These are phyloP conservation scores for Zaprionus ghesquierei DNA, from an alignment of 1,140 invertebrate species.

Conservation along the genomic window DNA sequence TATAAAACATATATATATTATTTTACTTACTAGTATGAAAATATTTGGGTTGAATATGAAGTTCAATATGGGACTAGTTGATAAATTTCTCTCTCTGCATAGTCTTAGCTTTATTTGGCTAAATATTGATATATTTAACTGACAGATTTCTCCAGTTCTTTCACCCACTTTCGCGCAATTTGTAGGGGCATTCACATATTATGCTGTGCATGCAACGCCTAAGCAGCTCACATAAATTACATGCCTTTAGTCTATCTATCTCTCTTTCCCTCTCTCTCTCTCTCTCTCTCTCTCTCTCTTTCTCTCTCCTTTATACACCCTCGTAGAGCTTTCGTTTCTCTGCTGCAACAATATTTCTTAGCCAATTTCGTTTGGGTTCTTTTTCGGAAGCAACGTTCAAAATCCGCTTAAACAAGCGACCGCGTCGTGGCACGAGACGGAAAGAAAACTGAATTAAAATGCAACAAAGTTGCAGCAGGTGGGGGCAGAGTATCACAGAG, in stretches of 20 bases:
- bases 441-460: slow-evolving; percentile 52
- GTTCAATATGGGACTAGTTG: too few species aligned
- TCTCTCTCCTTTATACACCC: too few species aligned
- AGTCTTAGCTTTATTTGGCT: too few species aligned
- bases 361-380: slow-evolving; percentile 59
- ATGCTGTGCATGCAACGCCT: slow-evolving; percentile 30
- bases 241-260: slow-evolving; percentile 1
- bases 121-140: background rate
- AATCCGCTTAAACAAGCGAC: slow-evolving; percentile 72
- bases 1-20: too few species aligned
- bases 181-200: slow-evolving; percentile 30
- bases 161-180: background rate
- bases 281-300: background rate
- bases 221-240: slow-evolving; percentile 75
- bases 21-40: too few species aligned
- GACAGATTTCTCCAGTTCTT: background rate
- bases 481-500: background rate
- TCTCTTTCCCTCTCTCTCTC: background rate
- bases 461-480: slow-evolving; percentile 52
- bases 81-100: too few species aligned
- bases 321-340: slow-evolving; percentile 1
- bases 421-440: slow-evolving; percentile 25
- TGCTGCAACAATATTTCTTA: slow-evolving; percentile 51
- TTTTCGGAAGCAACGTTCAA: slow-evolving; percentile 47
- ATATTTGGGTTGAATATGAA: too few species aligned